Evolutionary conservation across 2,113 vertebrate species (phyloP).

Genomic region (Megaceryle maxima): DNA sequence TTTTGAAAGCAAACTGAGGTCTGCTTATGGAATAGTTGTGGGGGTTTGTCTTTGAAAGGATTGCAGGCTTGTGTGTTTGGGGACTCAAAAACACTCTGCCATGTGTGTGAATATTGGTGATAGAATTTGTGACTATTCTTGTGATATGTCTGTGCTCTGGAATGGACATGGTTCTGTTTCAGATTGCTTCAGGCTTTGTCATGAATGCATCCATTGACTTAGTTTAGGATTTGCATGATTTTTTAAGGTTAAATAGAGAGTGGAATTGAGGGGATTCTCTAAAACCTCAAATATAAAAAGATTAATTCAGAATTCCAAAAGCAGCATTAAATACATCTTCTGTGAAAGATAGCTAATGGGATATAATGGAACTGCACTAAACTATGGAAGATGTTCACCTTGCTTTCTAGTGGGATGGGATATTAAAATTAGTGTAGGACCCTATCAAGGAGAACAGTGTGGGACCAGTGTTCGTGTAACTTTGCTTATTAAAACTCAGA

Average conservation of each 20-base stretch:
- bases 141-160: not conserved
- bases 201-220: not conserved
- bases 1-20: not conserved
- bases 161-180: not conserved
- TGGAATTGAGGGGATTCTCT: not conserved
- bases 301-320: not conserved
- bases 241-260: not conserved
- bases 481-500: not conserved
- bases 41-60: not conserved
- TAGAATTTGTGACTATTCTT: not conserved
- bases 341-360: not conserved
- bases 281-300: not conserved
- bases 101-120: not conserved
- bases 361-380: not conserved
- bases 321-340: not conserved
- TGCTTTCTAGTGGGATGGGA: not conserved
- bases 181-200: not conserved
- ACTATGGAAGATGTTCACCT: not conserved
- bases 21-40: not conserved
- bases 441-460: not conserved
- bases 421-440: not conserved
- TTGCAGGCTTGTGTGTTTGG: rapidly evolving
- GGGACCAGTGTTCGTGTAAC: not conserved
- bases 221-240: not conserved
- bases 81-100: not conserved